These are phyloP conservation scores for Lamellibrachia satsuma DNA, from an alignment of 2,888 invertebrate species.

Conservation along the genomic window DNA sequence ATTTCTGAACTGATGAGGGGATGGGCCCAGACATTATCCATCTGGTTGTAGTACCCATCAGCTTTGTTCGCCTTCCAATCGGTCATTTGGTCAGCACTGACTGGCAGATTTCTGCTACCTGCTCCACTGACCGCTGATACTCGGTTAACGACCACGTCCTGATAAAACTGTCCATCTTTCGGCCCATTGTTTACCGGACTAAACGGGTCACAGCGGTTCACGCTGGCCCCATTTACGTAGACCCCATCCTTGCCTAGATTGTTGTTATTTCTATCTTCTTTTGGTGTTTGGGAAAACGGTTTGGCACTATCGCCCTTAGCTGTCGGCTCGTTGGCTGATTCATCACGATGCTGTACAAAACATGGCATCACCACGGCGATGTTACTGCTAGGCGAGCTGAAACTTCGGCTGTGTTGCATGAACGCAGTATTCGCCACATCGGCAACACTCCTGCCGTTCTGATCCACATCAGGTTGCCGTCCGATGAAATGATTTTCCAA, in stretches of 20 bases:
- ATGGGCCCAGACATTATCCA: neutral
- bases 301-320: neutral
- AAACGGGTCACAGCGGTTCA: neutral
- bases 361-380: slow-evolving; percentile 23
- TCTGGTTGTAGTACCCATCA: neutral
- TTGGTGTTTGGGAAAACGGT: neutral
- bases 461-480: neutral
- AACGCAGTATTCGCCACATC: neutral
- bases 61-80: neutral
- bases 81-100: neutral
- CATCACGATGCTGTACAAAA: slow-evolving; percentile 12
- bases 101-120: neutral
- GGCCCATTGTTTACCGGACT: neutral
- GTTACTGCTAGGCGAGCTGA: slow-evolving; percentile 17
- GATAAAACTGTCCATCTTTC: neutral
- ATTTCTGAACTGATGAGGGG: neutral
- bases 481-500: neutral
- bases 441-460: neutral
- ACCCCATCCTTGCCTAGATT: neutral
- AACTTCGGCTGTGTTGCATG: neutral
- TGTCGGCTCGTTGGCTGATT: neutral
- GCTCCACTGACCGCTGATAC: neutral
- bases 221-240: neutral
- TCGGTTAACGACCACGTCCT: neutral
- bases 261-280: neutral